Base-by-base conservation (phyloP, 1,140 invertebrate species). In the Drosophila grimshawi region DNA sequence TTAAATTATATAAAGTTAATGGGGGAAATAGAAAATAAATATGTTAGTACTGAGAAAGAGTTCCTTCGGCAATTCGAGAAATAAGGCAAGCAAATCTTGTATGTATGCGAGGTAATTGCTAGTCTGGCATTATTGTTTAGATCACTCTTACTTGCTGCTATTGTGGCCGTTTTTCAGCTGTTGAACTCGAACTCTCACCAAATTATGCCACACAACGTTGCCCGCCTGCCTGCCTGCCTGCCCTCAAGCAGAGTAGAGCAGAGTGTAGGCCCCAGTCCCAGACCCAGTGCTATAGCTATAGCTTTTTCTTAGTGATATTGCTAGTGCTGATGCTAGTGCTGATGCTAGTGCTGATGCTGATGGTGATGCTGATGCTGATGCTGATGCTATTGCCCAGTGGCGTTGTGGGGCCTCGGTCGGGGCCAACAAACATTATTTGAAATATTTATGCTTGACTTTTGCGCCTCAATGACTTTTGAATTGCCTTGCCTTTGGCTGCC, bases 361-460 rank as follows among this genome's bases (percentile, higher is more conserved):
- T 43, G 43, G n/a, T 49, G 43, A 49, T 43, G 39, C 1, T 19
- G 19, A 19, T 19, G 19, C 19, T 19, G 19, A 19, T 35, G 60
- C 49, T 53, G 11, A 3, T 43, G 43, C 46, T 27, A 55, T 53
- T 76, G 67, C 61, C 67, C 67, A 37, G 72, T 71, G 66, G 66
- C 67, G 72, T 76, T 76, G 52, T 57, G 41, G 41, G 37, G 71
- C 62, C 43, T 35, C 35, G 66, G 73, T 6, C 80, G 85, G 85
- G 80, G 85, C 85, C 85, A 88, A 69, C 85, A 89, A 88, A 89
- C 85, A 89, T 78, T 89, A 80, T 88, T 89, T 88, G 69, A 88
- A 88, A 88, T 89, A 90, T 90, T 89, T 89, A 89, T 89, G 85
- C 85, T 85, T 89, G 86, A 89, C 85, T 89, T 89, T 89, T 89